Conservation (phyloP, 2,113 vertebrate species). For the Rafetus swinhoei region DNA sequence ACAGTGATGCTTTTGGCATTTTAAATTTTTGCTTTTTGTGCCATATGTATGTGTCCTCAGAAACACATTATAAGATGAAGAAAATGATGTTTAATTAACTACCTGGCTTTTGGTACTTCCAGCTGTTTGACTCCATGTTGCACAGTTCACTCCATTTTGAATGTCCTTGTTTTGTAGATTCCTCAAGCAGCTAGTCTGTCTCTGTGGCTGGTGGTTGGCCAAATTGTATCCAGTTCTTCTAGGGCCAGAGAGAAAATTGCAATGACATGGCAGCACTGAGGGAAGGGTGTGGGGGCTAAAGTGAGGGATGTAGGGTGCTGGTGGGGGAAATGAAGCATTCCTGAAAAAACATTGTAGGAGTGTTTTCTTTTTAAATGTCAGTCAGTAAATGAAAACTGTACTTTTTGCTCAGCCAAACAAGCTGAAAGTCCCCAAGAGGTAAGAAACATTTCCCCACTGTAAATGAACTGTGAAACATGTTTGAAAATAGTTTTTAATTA, state of each 20-base stretch:
- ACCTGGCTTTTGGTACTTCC: background rate
- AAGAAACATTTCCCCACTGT: background rate
- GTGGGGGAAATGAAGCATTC: background rate
- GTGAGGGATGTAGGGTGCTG: background rate
- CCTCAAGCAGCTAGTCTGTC: background rate
- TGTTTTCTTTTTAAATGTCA: background rate
- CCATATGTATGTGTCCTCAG: background rate
- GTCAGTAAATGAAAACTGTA: background rate
- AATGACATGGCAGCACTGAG: background rate
- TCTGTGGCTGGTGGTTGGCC: background rate
- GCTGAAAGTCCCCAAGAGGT: background rate
- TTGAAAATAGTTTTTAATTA: conserved; percentile 10
- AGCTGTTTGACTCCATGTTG: background rate
- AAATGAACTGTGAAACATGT: conserved; percentile 18
- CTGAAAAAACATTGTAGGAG: background rate
- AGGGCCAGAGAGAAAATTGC: background rate
- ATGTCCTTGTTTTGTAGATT: background rate
- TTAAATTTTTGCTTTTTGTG: background rate
- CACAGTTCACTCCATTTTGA: background rate
- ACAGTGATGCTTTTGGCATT: background rate
- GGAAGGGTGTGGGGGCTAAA: background rate
- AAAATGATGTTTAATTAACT: conserved; percentile 9
- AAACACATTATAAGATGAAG: background rate
- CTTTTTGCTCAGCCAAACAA: background rate
- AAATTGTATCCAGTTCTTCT: background rate